phyloP scores from a whole-genome alignment of 2,113 vertebrate species.

The Bettongia penicillata region DNA sequence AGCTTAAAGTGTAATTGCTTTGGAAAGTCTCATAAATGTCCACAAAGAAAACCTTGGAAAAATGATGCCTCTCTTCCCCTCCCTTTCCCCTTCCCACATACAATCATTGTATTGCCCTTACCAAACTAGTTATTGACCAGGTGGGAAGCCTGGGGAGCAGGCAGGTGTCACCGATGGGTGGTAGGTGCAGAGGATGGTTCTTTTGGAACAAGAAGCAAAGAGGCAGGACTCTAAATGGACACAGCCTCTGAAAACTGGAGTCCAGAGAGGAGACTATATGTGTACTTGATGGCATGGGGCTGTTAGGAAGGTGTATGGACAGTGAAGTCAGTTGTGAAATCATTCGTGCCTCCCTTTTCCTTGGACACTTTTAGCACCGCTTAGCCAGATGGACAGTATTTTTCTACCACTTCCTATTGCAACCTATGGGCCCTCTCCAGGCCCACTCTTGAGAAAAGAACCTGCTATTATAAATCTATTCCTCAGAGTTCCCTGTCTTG shows the following conservation, averaged over 20 bases:
- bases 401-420: not conserved
- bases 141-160: not conserved
- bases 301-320: not conserved
- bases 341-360: not conserved
- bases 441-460: not conserved
- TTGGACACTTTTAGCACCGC: not conserved
- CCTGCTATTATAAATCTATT: not conserved
- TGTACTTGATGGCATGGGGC: not conserved
- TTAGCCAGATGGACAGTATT: not conserved
- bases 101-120: not conserved
- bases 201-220: not conserved
- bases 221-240: not conserved
- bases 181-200: not conserved
- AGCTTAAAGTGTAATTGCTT: too few relatives aligned
- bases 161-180: not conserved
- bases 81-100: not conserved
- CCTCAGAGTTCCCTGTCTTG: not conserved
- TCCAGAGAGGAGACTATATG: not conserved
- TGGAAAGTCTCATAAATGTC: not conserved
- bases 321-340: not conserved
- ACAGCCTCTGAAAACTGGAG: not conserved
- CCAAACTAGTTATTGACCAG: not conserved
- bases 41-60: not conserved
- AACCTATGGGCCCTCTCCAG: not conserved
- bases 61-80: not conserved